phyloP scores from a whole-genome alignment of 2,113 vertebrate species.

The Erythrocercus mccallii region DNA sequence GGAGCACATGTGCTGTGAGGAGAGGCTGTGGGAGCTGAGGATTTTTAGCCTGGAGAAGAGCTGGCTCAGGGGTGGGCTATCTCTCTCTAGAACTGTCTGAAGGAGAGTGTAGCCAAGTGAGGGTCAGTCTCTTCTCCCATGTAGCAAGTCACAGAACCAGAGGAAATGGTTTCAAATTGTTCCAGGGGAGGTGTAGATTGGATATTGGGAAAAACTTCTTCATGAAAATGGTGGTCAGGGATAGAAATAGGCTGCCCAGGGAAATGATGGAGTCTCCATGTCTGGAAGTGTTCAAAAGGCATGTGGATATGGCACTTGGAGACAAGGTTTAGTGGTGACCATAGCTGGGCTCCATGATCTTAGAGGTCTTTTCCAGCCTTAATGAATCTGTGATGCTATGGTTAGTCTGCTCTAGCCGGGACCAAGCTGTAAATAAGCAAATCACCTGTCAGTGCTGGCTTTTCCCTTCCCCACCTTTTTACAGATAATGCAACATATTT shows the following conservation, averaged over 20 bases:
- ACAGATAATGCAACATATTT: neutral
- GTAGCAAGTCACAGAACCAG: neutral
- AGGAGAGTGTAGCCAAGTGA: fast-evolving
- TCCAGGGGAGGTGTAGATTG: neutral
- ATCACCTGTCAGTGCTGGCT: neutral
- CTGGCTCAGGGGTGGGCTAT: fast-evolving
- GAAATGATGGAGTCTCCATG: neutral
- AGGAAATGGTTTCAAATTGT: neutral
- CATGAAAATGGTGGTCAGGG: neutral
- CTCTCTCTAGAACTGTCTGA: neutral
- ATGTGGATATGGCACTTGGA: neutral
- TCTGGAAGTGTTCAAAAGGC: neutral
- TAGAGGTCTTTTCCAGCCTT: neutral
- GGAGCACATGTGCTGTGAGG: neutral
- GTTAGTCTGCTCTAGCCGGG: neutral
- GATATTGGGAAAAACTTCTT: neutral
- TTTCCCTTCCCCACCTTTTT: neutral
- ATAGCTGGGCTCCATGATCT: neutral
- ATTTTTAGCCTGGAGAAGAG: neutral
- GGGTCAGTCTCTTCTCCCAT: neutral
- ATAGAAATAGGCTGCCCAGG: neutral
- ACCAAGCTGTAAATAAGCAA: neutral
- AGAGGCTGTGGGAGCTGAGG: neutral
- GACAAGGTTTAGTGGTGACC: neutral
- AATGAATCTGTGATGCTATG: neutral